A percentile compares a stretch with the other conserved stretches of the same genome.
phyloP scores from a whole-genome alignment of 2,113 vertebrate genomes.

The Isichthys henryi region DNA sequence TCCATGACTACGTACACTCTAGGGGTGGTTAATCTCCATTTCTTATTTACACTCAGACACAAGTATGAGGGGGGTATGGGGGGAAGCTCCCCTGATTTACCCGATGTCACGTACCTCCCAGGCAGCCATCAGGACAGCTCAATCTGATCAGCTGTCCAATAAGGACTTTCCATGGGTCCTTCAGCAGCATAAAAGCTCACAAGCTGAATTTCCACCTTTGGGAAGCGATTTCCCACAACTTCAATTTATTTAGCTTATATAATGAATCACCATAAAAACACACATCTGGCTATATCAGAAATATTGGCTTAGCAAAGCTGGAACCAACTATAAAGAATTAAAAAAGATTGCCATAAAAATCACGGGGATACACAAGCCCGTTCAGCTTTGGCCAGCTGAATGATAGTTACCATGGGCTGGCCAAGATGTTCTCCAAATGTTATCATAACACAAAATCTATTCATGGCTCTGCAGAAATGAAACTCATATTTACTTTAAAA shows the following conservation, averaged over 20 bases:
- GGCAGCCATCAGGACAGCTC: background rate
- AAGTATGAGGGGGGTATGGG: background rate
- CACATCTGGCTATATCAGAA: background rate
- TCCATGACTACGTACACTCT: background rate
- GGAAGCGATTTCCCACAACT: background rate
- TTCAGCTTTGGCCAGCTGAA: background rate
- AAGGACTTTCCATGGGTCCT: background rate
- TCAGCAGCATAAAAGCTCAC: background rate
- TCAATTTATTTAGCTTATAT: background rate
- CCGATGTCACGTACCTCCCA: background rate
- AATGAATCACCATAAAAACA: background rate
- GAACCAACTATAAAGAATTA: background rate
- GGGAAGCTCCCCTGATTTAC: background rate
- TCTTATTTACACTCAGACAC: constrained; percentile 4
- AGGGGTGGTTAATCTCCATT: background rate
- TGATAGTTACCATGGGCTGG: background rate
- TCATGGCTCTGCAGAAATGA: background rate
- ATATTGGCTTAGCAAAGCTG: background rate
- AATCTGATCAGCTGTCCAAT: background rate
- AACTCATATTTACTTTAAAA: background rate
- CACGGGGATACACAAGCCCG: background rate
- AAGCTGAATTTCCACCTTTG: background rate
- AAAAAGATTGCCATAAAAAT: background rate
- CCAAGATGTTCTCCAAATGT: background rate
- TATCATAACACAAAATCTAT: background rate